Base-by-base conservation (phyloP, 2,113 vertebrate species). In the Marmota flaviventris region DNA sequence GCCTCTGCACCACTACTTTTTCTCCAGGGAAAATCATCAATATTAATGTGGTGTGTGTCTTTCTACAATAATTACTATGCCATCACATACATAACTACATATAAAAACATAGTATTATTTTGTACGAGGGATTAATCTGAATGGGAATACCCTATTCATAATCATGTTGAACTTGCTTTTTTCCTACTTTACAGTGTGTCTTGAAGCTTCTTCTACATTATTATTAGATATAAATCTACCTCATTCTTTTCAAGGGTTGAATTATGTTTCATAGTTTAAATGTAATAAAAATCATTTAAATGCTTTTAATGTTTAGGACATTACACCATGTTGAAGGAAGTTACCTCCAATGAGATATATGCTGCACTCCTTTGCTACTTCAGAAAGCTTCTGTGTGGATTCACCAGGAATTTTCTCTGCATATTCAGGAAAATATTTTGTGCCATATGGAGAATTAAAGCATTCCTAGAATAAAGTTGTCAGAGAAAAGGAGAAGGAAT, bases 361-460 rank as follows among this genome's bases (percentile, higher is more conserved):
- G 77, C 98, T 77, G 94, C 98, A 99, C 58, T 99, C 99, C 98
- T 99, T 99, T 13, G 99, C 99, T 51, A 98, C 96, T 97, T 99
- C 99, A 16, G 99, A 99, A 97, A 99, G 98, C 98, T 99, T 97
- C 96, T 99, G 98, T 9, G 99, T 99, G 0, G 99, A 99, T 95
- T 99, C 99, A 42, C 99, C 99, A 9, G 99, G 99, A 97, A 99
- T 99, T 98, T 98, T 99, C 98, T 99, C 99, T 0, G 99, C 99
- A 73, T 99, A 99, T 2, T 98, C 96, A 27, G 99, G 97, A 90
- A 99, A 99, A 97, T 99, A 99, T 0, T 98, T 97, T 0, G 99
- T 99, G 90, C 99, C 99, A 97, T 99, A 99, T 0, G 99, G 99
- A 98, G 99, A 99, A 98, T 99, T 99, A 98, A 99, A 99, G 94